Evolutionary conservation across 2,113 vertebrate genomes (phyloP).

Genomic region (Ictalurus punctatus): DNA sequence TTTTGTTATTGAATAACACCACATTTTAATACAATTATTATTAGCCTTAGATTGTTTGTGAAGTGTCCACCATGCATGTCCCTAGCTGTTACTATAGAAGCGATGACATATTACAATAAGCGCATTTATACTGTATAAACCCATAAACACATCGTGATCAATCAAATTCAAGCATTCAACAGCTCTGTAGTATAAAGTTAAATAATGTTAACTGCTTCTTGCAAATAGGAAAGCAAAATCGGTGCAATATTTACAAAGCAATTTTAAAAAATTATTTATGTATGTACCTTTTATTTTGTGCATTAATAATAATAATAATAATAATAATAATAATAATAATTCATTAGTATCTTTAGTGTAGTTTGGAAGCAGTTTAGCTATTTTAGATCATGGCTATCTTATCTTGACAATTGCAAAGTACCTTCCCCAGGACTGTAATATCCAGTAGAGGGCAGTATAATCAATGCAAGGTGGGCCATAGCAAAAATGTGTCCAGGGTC

Average conservation of each 20-base stretch:
- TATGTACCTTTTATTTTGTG: too few relatives aligned
- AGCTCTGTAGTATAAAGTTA: background rate
- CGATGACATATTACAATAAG: too few relatives aligned
- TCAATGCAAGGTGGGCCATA: background rate
- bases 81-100: too few relatives aligned
- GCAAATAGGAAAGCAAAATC: background rate
- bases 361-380: background rate
- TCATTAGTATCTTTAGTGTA: background rate
- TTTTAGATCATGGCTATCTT: background rate
- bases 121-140: too few relatives aligned
- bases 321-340: background rate
- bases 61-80: too few relatives aligned
- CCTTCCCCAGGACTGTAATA: background rate
- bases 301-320: too few relatives aligned
- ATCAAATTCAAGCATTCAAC: too few relatives aligned
- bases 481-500: background rate
- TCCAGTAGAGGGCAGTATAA: conserved; percentile 39
- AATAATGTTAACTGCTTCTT: background rate
- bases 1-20: too few relatives aligned
- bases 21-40: too few relatives aligned
- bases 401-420: background rate
- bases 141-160: too few relatives aligned
- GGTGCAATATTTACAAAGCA: background rate
- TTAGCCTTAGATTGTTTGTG: too few relatives aligned
- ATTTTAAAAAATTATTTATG: too few relatives aligned